These are phyloP conservation scores for Sycophila sp. DNA, from an alignment of 1,140 invertebrate species.

Conservation along the genomic window DNA sequence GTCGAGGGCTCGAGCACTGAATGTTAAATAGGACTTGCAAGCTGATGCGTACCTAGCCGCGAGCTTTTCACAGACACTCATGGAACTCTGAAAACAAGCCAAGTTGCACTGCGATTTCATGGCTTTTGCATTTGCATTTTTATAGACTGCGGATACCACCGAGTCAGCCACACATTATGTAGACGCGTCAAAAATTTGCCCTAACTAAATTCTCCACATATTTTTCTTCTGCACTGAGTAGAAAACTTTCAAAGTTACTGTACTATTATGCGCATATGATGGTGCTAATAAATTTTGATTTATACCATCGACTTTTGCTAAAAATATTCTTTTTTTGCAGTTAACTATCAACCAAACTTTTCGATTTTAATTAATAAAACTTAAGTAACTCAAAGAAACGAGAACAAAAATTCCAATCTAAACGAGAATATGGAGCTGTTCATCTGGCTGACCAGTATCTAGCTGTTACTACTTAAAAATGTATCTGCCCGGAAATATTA, in stretches of 20 bases:
- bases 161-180: not conserved
- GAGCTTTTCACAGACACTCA: conserved; percentile 33
- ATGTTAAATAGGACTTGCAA: conserved; percentile 28
- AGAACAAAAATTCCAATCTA: no score
- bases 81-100: conserved; percentile 13
- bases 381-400: no score
- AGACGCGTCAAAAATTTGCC: not conserved
- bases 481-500: no score
- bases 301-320: no score
- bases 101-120: conserved; percentile 4
- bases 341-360: no score
- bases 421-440: no score
- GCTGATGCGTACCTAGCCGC: conserved; percentile 13
- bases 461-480: no score
- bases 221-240: not conserved
- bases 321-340: no score
- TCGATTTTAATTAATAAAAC: no score
- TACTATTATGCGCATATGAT: not conserved
- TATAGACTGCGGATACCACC: not conserved
- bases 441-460: no score
- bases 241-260: no score
- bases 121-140: conserved; percentile 6
- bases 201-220: not conserved
- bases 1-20: conserved; percentile 29
- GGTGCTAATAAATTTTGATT: not conserved